phyloP scores from a whole-genome alignment of 2,888 invertebrate species.

The Dilophus febrilis region DNA sequence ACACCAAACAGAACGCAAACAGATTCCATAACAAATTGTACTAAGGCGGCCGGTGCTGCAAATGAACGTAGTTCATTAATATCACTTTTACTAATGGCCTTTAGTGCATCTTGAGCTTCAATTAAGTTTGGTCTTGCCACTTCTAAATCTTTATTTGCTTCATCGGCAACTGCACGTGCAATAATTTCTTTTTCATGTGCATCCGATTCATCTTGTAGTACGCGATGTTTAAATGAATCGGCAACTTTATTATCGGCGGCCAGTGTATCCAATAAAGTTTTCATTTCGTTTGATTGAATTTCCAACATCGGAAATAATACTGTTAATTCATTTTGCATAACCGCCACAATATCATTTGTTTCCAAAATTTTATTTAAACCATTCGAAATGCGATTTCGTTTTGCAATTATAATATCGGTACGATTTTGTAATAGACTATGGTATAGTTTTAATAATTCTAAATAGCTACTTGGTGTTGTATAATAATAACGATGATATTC shows the following conservation, averaged over 20 bases:
- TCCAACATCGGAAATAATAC: constrained; percentile 67
- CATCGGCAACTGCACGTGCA: constrained; percentile 68
- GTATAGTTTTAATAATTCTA: constrained; percentile 71
- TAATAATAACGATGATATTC: constrained; percentile 79
- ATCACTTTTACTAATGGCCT: constrained; percentile 73
- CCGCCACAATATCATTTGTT: constrained; percentile 39
- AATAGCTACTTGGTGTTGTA: constrained; percentile 80
- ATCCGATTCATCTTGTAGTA: constrained; percentile 64
- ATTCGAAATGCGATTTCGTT: constrained; percentile 52
- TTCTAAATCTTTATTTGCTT: constrained; percentile 67
- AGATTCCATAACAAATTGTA: constrained; percentile 82
- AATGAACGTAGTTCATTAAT: constrained; percentile 81
- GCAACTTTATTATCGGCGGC: constrained; percentile 66
- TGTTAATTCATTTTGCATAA: constrained; percentile 70
- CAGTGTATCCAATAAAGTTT: constrained; percentile 54
- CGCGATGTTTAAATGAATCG: constrained; percentile 62
- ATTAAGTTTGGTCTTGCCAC: constrained; percentile 75
- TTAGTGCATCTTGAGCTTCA: constrained; percentile 67
- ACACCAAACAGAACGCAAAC: constrained; percentile 66
- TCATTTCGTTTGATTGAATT: constrained; percentile 56
- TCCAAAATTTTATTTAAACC: constrained; percentile 39
- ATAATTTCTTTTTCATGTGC: constrained; percentile 79
- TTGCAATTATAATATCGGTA: constrained; percentile 44
- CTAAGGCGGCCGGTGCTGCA: constrained; percentile 71
- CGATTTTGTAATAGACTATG: constrained; percentile 51